Evolutionary conservation across 2,797 vertebrate species (phyloP), one percentile per base, ranked within the genome.

Genomic region (Pseudopleuronectes americanus): DNA sequence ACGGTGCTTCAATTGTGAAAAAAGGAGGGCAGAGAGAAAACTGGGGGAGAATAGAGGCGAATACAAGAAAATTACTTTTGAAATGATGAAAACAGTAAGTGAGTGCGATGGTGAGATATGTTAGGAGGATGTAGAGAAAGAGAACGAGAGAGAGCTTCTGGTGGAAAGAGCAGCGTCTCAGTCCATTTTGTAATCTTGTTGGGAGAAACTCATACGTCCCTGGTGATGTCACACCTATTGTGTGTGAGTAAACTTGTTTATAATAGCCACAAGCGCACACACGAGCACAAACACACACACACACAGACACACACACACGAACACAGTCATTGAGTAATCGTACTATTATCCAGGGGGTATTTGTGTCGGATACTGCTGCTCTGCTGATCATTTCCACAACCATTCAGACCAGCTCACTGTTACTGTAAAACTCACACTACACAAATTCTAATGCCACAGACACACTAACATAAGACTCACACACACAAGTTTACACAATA

Each of bases 141-240:
- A 57, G 43, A 36, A 10, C 9, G 61, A 43, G 31, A 16, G 21
- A 13, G 41, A 23, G 47, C 13, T 66, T 69, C 57, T 54, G 66
- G 28, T 41, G 38, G 38, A 41, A 13, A 41, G 9, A 12, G 36
- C 10, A 38, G 36, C 36, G 36, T 38, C 36, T 17, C 12, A 8
- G 55, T 79, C 62, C 90, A 79, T 84, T 90, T 84, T 69, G 8
- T 73, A 81, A 66, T 78, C 66, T 63, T 71, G 68, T 76, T 75
- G 14, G 56, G 61, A 82, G 68, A 79, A 84, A 87, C 58, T 73
- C 51, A 64, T 47, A 61, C 70, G 72, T 19, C 47, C 8, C 47
- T 48, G 47, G 17, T 21, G 47, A 48, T 48, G 47, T n/a, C 79
- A 71, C 74, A 79, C 76, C 60, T 21, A 16, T 47, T 88, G 48